Conservation (phyloP, 2,797 vertebrate genomes). For the Calcarius lapponicus region DNA sequence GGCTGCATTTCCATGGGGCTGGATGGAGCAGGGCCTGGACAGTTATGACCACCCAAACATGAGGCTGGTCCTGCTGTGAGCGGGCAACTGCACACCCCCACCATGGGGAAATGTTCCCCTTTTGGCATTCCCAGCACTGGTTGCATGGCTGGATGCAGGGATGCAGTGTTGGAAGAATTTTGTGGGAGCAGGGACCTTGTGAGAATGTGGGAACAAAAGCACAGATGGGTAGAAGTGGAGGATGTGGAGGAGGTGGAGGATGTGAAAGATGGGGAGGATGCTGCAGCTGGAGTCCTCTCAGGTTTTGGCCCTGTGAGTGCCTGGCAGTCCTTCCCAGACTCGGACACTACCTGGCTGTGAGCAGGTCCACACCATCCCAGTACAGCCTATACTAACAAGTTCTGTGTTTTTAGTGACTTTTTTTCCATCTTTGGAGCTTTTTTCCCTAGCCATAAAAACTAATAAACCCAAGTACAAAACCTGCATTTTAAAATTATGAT, state of each 20-base stretch:
- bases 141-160: background rate
- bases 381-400: background rate
- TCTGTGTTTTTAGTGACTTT: background rate
- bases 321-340: background rate
- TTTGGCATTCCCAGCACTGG: background rate
- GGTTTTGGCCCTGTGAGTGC: background rate
- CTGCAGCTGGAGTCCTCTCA: background rate
- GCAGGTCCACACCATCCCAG: background rate
- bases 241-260: background rate
- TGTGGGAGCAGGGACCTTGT: background rate
- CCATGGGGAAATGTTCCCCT: accelerated
- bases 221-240: background rate
- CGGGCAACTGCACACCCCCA: background rate
- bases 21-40: background rate
- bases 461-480: background rate
- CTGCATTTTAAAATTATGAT: background rate
- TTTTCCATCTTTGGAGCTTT: background rate
- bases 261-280: background rate
- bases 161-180: background rate
- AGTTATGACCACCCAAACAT: background rate
- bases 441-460: background rate
- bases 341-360: background rate
- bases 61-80: background rate
- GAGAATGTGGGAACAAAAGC: background rate
- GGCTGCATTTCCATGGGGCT: background rate